Conservation (phyloP, 2,113 vertebrate species). For the Laticauda colubrina region DNA sequence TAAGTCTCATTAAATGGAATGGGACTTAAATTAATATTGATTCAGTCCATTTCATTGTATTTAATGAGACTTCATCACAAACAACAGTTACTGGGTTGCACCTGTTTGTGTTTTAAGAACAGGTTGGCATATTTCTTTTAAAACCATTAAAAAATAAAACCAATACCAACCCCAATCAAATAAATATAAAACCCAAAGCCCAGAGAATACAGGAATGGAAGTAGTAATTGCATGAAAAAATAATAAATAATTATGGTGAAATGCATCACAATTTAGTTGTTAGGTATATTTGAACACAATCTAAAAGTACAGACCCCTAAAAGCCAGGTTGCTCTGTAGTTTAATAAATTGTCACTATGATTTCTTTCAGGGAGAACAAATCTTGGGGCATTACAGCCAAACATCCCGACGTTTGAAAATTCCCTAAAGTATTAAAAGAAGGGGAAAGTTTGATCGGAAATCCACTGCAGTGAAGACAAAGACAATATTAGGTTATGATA, state of each 20-base stretch:
- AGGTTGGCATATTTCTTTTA: constrained; percentile 33
- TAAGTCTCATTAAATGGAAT: not conserved
- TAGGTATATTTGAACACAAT: constrained; percentile 77
- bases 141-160: not conserved
- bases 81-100: constrained; percentile 14
- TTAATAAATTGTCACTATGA: constrained; percentile 99
- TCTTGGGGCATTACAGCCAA: constrained; percentile 99
- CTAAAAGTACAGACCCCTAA: constrained; percentile 91
- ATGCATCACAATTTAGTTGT: constrained; percentile 79
- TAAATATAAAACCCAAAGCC: constrained; percentile 54
- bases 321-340: constrained; percentile 99
- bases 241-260: constrained; percentile 78
- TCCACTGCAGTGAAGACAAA: constrained; percentile 99
- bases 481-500: constrained; percentile 98
- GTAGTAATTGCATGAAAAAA: constrained; percentile 91
- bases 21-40: not conserved
- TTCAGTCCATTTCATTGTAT: not conserved
- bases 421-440: constrained; percentile 99
- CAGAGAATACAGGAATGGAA: constrained; percentile 74
- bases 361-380: constrained; percentile 99
- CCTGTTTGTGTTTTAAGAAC: constrained; percentile 16
- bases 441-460: constrained; percentile 99
- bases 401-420: constrained; percentile 99
- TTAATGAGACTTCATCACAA: not conserved
- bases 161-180: constrained; percentile 21